Evolutionary conservation across 1,140 invertebrate species (phyloP), one percentile per base, ranked within the genome.

Genomic region (Trypoxylus dichotomus): DNA sequence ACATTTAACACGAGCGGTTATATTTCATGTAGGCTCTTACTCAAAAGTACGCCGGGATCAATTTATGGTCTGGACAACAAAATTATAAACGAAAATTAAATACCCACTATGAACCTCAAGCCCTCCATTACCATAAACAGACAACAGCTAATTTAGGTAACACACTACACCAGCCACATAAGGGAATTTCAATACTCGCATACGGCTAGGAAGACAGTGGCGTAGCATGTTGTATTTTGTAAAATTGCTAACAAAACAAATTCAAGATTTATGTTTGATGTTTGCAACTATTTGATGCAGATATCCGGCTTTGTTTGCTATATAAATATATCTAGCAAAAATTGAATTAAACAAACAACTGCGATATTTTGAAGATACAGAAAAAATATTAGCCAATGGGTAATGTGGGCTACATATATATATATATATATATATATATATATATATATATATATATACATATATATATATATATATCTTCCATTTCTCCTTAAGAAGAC

Each of bases 11-110:
- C 10, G 21, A 24, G 13, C 19, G 10, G 60, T 19, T 63, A 63
- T 63, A 63, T 27, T 24, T 63, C 60, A 63, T 19, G 25, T 24
- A 21, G 25, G 60, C 21, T 21, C 19, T 15, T 63, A 19, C 60
- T 68, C 60, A 29, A 68, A 68, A 7, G 24, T 29, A 29, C 19
- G 27, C 15, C 15, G 24, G 21, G 24, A 68, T 15, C 60, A 29
- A 68, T 68, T 68, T 68, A 68, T 68, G 21, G 60, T 21, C 21
- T 63, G 24, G 24, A 68, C 60, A 68, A 24, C 7, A 25, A 27
- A 68, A 68, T 68, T 68, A 68, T 68, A 68, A 68, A 68, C 21
- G 60, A 68, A 68, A 68, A 68, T 68, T 27, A 27, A 68, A 68
- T 68, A 68, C 27, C 60, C 24, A 68, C n/a, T 27, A 63, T 63